Conservation (phyloP, 2,113 vertebrate genomes). For the Labeo rohita region DNA sequence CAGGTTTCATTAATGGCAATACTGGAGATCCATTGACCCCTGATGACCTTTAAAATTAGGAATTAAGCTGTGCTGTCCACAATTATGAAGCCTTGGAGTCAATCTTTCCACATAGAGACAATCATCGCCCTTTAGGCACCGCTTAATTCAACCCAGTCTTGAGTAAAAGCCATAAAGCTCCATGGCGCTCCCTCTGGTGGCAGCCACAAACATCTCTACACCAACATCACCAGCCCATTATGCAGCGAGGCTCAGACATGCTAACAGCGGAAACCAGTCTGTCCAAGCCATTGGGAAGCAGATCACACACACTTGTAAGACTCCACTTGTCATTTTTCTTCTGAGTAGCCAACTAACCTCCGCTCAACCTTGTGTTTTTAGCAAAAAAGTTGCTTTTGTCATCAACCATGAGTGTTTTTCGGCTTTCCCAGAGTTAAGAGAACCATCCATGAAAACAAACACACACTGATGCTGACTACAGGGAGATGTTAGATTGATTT, state of each 20-base stretch:
- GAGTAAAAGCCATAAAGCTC: not conserved
- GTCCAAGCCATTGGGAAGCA: slow-evolving; percentile 3
- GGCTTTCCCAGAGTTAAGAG: not conserved
- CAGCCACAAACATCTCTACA: not conserved
- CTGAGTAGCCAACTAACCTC: slow-evolving; percentile 5
- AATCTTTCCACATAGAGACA: not conserved
- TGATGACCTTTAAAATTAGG: not conserved
- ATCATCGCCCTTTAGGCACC: not conserved
- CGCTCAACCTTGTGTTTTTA: slow-evolving; percentile 8
- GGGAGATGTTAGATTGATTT: slow-evolving; percentile 20
- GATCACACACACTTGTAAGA: slow-evolving; percentile 11
- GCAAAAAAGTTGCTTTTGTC: slow-evolving; percentile 17
- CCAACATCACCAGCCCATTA: not conserved
- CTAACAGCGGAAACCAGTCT: slow-evolving; percentile 7
- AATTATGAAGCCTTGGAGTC: not conserved
- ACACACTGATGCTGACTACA: not conserved
- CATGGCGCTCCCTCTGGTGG: slow-evolving; percentile 29
- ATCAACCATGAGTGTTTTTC: not conserved
- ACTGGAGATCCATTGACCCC: not conserved
- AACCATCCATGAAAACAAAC: slow-evolving; percentile 4
- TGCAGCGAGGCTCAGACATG: not conserved
- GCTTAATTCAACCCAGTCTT: not conserved
- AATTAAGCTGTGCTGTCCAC: not conserved
- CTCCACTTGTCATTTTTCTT: not conserved
- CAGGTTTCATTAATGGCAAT: not conserved